Percentiles rank a stretch among this genome's conserved stretches.
Evolutionary conservation across 1,140 invertebrate genomes (phyloP).

Genomic region (Dryas iulia): DNA sequence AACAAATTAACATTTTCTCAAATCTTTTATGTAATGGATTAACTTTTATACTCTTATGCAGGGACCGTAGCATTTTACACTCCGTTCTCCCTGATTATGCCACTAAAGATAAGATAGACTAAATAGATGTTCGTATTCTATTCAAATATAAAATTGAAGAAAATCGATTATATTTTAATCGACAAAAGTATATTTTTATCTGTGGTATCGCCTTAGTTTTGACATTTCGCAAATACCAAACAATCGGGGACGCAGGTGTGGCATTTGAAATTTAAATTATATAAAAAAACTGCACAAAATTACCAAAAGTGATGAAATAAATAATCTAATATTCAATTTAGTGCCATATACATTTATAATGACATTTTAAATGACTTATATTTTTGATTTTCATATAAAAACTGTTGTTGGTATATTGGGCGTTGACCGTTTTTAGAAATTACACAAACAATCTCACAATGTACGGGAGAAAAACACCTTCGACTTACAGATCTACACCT

Average conservation of each 20-base stretch:
- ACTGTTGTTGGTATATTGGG: conserved; percentile 18
- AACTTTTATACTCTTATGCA: too few relatives aligned
- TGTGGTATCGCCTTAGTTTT: background rate
- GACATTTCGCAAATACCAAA: conserved; percentile 19
- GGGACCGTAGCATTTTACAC: too few relatives aligned
- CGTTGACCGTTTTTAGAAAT: conserved; percentile 35
- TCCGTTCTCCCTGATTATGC: too few relatives aligned
- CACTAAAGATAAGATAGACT: too few relatives aligned
- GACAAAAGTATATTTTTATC: background rate
- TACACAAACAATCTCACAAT: conserved; percentile 59
- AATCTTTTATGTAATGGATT: too few relatives aligned
- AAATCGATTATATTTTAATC: background rate
- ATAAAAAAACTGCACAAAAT: background rate
- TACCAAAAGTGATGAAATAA: background rate
- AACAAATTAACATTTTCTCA: too few relatives aligned
- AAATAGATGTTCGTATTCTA: too few relatives aligned
- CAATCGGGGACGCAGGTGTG: conserved; percentile 26
- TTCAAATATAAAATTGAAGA: background rate
- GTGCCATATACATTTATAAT: background rate
- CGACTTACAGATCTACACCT: conserved; percentile 89
- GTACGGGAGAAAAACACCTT: conserved; percentile 84
- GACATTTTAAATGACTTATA: background rate
- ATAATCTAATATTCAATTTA: background rate
- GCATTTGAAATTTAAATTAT: conserved; percentile 15
- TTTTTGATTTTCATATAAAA: conserved; percentile 1